These are phyloP conservation scores for Oreochromis mossambicus DNA, from an alignment of 2,797 vertebrate species.

Conservation along the genomic window DNA sequence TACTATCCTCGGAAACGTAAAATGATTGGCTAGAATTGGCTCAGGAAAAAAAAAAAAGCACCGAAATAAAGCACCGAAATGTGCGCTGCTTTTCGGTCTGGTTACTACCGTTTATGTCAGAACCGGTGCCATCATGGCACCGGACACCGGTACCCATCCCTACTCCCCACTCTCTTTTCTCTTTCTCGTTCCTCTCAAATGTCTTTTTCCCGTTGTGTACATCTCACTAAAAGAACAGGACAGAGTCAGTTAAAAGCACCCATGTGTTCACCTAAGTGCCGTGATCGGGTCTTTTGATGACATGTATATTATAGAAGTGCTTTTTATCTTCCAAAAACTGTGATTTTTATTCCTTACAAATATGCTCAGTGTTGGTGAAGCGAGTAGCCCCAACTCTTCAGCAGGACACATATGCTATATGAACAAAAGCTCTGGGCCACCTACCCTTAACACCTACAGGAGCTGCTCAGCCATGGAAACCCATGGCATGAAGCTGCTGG, in stretches of 20 bases:
- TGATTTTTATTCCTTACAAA: constrained; percentile 12
- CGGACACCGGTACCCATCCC: too few species aligned
- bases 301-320: neutral
- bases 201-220: constrained; percentile 23
- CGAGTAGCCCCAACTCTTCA: neutral
- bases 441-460: neutral
- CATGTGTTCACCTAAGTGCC: constrained; percentile 51
- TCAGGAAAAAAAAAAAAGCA: too few species aligned
- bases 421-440: neutral
- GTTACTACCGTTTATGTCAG: too few species aligned
- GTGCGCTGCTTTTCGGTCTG: too few species aligned
- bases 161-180: constrained; percentile 12
- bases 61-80: too few species aligned
- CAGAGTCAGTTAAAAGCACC: constrained; percentile 52
- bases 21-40: too few species aligned
- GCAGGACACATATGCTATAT: neutral
- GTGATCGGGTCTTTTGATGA: constrained; percentile 3
- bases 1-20: too few species aligned
- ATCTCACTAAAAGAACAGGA: constrained; percentile 36
- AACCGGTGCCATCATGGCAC: too few species aligned
- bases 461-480: neutral
- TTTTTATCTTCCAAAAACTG: constrained; percentile 7
- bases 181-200: constrained; percentile 27
- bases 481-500: neutral
- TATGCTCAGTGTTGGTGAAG: neutral